phyloP scores from a whole-genome alignment of 1,140 invertebrate genomes.

The Aradophagus sp. region DNA sequence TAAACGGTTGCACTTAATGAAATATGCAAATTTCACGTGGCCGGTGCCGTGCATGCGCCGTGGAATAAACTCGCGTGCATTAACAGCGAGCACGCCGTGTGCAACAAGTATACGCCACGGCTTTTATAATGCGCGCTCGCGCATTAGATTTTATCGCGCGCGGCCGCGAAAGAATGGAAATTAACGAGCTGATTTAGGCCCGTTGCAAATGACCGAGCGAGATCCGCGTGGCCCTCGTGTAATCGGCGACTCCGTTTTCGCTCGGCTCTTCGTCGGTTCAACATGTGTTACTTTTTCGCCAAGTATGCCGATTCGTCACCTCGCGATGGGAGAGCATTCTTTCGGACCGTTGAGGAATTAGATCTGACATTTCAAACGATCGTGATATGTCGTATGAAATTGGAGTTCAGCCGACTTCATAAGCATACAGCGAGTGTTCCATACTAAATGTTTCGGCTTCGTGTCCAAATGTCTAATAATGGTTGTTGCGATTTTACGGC shows the following conservation, averaged over 20 bases:
- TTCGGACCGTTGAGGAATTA: slow-evolving; percentile 11
- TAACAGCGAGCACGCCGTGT: slow-evolving; percentile 24
- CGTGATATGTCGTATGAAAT: slow-evolving; percentile 22
- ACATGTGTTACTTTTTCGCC: slow-evolving; percentile 36
- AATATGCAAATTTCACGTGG: slow-evolving; percentile 45
- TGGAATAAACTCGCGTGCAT: slow-evolving; percentile 34
- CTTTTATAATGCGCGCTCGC: slow-evolving; percentile 36
- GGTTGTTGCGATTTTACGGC: too few relatives aligned
- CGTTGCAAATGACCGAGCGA: slow-evolving; percentile 35
- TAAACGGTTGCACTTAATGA: slow-evolving; percentile 43
- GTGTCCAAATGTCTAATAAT: too few relatives aligned
- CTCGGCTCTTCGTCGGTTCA: slow-evolving; percentile 29
- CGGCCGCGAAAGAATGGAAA: slow-evolving; percentile 62
- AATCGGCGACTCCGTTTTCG: too few relatives aligned
- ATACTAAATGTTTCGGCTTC: too few relatives aligned
- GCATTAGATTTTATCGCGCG: slow-evolving; percentile 45
- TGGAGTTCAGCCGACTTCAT: too few relatives aligned
- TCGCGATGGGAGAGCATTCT: slow-evolving; percentile 7
- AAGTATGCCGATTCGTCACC: slow-evolving; percentile 11
- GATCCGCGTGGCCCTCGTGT: slow-evolving; percentile 16
- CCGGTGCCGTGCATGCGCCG: slow-evolving; percentile 9
- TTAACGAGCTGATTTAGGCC: slow-evolving; percentile 62
- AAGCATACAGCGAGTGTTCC: too few relatives aligned
- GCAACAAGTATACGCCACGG: slow-evolving; percentile 40
- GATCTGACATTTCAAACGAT: slow-evolving; percentile 35